A percentile compares a stretch with the other conserved stretches of the same genome.
phyloP scores from a whole-genome alignment of 1,140 invertebrate species.

The Drosophila quadrilineata region DNA sequence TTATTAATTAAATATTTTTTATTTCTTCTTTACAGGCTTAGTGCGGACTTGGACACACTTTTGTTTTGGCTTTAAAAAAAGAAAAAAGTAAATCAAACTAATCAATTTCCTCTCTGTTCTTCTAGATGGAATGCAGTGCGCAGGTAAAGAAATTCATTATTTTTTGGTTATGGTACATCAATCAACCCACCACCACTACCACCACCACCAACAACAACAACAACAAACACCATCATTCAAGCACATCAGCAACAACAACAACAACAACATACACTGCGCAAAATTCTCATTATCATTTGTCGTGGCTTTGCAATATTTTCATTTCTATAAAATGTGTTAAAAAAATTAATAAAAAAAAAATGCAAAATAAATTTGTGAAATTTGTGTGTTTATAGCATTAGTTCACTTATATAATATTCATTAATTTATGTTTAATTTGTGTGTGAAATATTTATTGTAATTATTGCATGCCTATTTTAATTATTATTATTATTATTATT shows the following conservation, averaged over 20 bases:
- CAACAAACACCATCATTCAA: too few species aligned
- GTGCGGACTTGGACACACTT: neutral
- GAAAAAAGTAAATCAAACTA: slow-evolving; percentile 24
- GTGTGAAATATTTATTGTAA: slow-evolving; percentile 1
- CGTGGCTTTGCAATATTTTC: slow-evolving; percentile 26
- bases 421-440: slow-evolving; percentile 1
- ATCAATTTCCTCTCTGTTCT: slow-evolving; percentile 66
- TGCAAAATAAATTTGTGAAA: slow-evolving; percentile 19
- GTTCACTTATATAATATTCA: slow-evolving; percentile 6
- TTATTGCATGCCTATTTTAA: slow-evolving; percentile 28
- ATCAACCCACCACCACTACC: slow-evolving; percentile 36
- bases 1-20: slow-evolving; percentile 18
- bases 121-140: slow-evolving; percentile 51
- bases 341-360: neutral
- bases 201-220: slow-evolving; percentile 38
- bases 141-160: slow-evolving; percentile 50
- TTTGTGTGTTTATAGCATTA: slow-evolving; percentile 34
- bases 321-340: slow-evolving; percentile 28
- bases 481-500: too few species aligned
- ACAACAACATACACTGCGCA: slow-evolving; percentile 22
- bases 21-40: slow-evolving; percentile 16
- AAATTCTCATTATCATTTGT: slow-evolving; percentile 20
- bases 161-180: slow-evolving; percentile 49
- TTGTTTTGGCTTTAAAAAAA: neutral
- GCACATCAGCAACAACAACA: slow-evolving; percentile 22